phyloP scores from a whole-genome alignment of 2,888 invertebrate species.

The Clitarchus hookeri region DNA sequence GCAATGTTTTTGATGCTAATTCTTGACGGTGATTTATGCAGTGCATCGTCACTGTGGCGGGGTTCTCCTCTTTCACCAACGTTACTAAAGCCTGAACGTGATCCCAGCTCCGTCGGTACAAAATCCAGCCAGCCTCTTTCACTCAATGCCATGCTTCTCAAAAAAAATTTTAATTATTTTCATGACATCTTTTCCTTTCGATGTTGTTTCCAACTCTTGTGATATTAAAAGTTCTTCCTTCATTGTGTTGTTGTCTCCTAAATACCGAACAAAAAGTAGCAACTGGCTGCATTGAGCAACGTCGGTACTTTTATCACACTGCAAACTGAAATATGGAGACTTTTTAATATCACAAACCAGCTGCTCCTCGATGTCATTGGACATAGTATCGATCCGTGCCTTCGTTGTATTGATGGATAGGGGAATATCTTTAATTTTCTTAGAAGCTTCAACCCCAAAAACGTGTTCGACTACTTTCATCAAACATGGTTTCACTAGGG shows the following conservation, averaged over 20 bases:
- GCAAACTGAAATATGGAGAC: not conserved
- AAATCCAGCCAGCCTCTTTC: not conserved
- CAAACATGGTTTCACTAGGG: too few relatives aligned
- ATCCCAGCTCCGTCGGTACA: not conserved
- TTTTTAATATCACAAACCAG: not conserved
- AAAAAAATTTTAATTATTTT: not conserved
- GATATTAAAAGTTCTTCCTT: not conserved
- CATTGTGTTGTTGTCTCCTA: not conserved
- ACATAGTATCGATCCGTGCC: not conserved
- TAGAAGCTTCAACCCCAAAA: too few relatives aligned
- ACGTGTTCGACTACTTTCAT: too few relatives aligned
- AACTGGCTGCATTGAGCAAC: not conserved
- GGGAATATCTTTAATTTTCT: too few relatives aligned
- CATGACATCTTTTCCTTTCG: conserved; percentile 20
- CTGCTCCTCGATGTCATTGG: not conserved
- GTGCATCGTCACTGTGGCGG: too few relatives aligned
- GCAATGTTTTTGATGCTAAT: too few relatives aligned
- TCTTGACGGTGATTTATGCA: too few relatives aligned
- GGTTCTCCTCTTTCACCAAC: not conserved
- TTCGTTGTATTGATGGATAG: too few relatives aligned
- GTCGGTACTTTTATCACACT: not conserved
- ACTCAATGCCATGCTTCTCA: conserved; percentile 6
- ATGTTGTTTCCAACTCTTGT: not conserved
- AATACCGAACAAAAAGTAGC: not conserved
- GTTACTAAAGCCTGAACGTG: not conserved